A percentile compares a stretch with the other conserved stretches of the same genome.
Evolutionary conservation across 2,797 vertebrate species (phyloP).

Genomic region (Danio kyathit): DNA sequence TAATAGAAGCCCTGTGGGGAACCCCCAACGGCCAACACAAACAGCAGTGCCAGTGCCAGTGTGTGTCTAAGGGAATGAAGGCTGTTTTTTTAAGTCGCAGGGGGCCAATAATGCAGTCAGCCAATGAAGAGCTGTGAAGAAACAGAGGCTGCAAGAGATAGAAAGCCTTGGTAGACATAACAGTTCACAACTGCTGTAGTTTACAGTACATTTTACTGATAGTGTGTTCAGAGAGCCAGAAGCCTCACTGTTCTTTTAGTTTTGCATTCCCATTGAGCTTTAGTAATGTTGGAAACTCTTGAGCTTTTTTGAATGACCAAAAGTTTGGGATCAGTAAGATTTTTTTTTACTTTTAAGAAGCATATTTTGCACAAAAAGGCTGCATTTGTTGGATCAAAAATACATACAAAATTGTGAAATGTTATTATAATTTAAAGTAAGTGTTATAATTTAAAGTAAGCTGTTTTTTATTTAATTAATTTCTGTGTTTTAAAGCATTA

Average conservation of each 20-base stretch:
- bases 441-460: too few relatives aligned
- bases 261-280: slow-evolving; percentile 6
- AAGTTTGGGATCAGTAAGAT: too few relatives aligned
- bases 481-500: too few relatives aligned
- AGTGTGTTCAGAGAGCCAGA: slow-evolving; percentile 9
- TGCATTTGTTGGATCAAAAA: too few relatives aligned
- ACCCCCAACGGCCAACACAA: slow-evolving; percentile 63
- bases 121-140: slow-evolving; percentile 30
- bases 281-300: not conserved
- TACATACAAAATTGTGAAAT: too few relatives aligned
- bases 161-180: not conserved
- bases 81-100: slow-evolving; percentile 54
- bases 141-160: slow-evolving; percentile 22
- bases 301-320: not conserved
- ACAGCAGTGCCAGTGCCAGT: slow-evolving; percentile 55
- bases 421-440: too few relatives aligned
- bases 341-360: too few relatives aligned
- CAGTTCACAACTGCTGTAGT: slow-evolving; percentile 13
- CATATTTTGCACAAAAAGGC: too few relatives aligned
- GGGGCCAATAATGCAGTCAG: slow-evolving; percentile 53
- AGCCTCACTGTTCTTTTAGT: slow-evolving; percentile 38
- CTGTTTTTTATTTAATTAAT: too few relatives aligned
- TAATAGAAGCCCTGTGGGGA: slow-evolving; percentile 65
- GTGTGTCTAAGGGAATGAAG: slow-evolving; percentile 47
- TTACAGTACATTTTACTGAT: slow-evolving; percentile 39